Base-by-base conservation (phyloP, 2,888 invertebrate genomes). In the Sminthurinus aureus region DNA sequence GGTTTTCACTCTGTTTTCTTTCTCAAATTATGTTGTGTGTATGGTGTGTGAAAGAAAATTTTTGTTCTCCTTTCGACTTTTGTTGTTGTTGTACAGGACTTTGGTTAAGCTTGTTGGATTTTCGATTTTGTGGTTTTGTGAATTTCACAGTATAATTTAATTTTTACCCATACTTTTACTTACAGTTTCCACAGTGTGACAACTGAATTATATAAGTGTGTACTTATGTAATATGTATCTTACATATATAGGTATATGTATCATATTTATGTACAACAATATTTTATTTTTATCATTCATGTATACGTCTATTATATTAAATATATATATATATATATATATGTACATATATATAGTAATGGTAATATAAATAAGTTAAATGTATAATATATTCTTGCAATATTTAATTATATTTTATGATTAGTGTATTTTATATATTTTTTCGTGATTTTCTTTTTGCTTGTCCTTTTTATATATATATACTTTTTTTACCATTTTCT, bases 321-420 rank as follows among this genome's bases (percentile, higher is more conserved):
- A 38, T 38, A 6, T 38, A 38, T 38, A 38, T 38, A 38, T 38
- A 38, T 38, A 6, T 38, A 38, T 38, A 38, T 38, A 38, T 38
- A 64, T 3, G 15, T 64, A 64, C n/a, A n/a, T 18, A 18, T 64
- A 18, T n/a, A 67, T 20, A 67, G n/a, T 67, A 64, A 4, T 64
- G 15, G 11, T 24, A 26, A 71, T 69, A 71, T 71, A 71, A 71
- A 71, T 71, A 71, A 71, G 71, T 24, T 26, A 13, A 71, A 71
- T 24, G 11, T 71, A 13, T 8, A 13, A 15, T 71, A 15, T 71
- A 12, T 76, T 58, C 4, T 38, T 74, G 11, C 50, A 50, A 18
- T 51, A 51, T 3, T 75, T 75, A 51, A 20, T 75, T 75, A 75
- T 50, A 50, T 4, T 26, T 74, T 24, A 15, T 20, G 13, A 58